These are phyloP conservation scores for Stigmatopora nigra DNA, from an alignment of 2,113 vertebrate genomes.

Conservation along the genomic window DNA sequence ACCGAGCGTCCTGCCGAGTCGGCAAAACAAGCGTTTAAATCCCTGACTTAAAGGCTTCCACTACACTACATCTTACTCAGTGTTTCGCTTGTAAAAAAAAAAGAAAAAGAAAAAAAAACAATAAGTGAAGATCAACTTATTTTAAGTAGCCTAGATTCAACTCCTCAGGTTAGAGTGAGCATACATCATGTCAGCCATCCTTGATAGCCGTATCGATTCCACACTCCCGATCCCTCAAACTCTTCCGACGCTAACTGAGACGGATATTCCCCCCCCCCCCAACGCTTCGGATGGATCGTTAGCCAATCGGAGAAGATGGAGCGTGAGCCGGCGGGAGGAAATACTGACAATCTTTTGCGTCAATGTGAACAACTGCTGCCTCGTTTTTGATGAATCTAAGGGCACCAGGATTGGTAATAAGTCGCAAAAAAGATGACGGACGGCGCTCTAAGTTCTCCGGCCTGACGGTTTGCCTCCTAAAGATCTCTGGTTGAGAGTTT, in stretches of 20 bases:
- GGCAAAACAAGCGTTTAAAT: constrained; percentile 10
- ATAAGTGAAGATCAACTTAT: constrained; percentile 57
- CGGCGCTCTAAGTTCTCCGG: constrained; percentile 36
- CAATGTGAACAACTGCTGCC: constrained; percentile 30
- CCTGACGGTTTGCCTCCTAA: constrained; percentile 27
- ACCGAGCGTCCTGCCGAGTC: not conserved
- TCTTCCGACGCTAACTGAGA: constrained; percentile 63
- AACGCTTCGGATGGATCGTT: constrained; percentile 66
- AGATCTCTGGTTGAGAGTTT: no score
- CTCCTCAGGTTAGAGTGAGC: constrained; percentile 38
- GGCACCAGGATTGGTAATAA: constrained; percentile 29
- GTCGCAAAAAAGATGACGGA: constrained; percentile 44
- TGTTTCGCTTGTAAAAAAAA: constrained; percentile 31
- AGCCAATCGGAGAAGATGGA: constrained; percentile 57
- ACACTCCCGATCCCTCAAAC: constrained; percentile 56
- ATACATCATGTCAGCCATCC: constrained; percentile 61
- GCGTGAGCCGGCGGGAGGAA: constrained; percentile 39
- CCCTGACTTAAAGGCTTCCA: constrained; percentile 22
- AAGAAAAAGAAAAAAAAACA: constrained; percentile 40
- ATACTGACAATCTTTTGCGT: constrained; percentile 13
- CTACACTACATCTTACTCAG: constrained; percentile 32
- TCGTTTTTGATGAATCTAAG: constrained; percentile 37
- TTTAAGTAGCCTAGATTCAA: constrained; percentile 50
- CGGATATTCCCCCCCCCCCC: constrained; percentile 57
- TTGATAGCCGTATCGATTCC: constrained; percentile 67